phyloP scores from a whole-genome alignment of 2,797 vertebrate genomes.

The Salarias fasciatus region DNA sequence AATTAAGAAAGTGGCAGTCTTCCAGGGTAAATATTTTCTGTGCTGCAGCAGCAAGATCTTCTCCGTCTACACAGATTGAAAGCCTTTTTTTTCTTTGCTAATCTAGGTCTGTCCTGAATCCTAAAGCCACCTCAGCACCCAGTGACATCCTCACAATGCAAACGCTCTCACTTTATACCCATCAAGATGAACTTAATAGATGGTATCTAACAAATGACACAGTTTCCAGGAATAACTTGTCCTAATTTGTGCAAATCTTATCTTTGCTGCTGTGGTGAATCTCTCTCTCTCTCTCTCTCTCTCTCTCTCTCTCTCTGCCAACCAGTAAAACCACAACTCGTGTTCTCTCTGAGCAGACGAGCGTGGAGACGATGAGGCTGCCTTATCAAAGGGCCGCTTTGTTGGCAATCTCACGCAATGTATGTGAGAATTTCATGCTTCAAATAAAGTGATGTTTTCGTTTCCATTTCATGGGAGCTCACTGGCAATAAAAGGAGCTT shows the following conservation, averaged over 20 bases:
- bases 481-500: conserved; percentile 13
- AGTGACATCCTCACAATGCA: conserved; percentile 13
- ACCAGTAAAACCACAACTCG: neutral
- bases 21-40: conserved; percentile 37
- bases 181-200: neutral
- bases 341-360: too few relatives aligned
- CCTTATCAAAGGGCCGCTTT: conserved; percentile 50
- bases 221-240: conserved; percentile 27
- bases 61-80: conserved; percentile 59
- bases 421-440: conserved; percentile 50
- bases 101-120: conserved; percentile 55
- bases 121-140: conserved; percentile 20
- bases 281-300: conserved; percentile 8
- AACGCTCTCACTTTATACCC: neutral
- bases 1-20: conserved; percentile 49
- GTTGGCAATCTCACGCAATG: conserved; percentile 63
- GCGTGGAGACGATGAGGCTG: conserved; percentile 37
- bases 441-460: conserved; percentile 39
- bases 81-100: conserved; percentile 49
- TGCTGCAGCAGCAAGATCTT: conserved; percentile 35
- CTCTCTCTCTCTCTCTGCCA: conserved; percentile 21
- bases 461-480: conserved; percentile 18
- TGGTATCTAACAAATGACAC: conserved; percentile 18
- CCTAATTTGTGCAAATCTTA: conserved; percentile 37
- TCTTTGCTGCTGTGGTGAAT: neutral